These are phyloP conservation scores for Pyxicephalus adspersus DNA, from an alignment of 2,113 vertebrate species.

Conservation along the genomic window DNA sequence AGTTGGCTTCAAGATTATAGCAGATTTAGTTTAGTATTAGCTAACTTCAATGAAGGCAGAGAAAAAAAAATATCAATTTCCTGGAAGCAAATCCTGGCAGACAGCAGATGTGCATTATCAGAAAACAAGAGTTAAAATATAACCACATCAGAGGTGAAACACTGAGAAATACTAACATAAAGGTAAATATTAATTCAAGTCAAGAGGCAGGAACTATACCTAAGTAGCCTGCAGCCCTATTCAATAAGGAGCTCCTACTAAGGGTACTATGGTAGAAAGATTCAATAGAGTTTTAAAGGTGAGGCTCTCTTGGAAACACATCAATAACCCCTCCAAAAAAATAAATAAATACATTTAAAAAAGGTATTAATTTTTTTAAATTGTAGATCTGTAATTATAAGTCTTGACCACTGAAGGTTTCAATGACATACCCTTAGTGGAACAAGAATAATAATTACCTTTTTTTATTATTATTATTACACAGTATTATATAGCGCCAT, in stretches of 20 bases:
- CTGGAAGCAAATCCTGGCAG: not conserved
- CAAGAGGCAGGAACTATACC: no score
- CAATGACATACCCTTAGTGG: no score
- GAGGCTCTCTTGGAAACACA: no score
- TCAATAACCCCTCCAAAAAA: no score
- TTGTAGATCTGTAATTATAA: no score
- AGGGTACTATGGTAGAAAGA: not conserved
- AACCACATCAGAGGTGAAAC: not conserved
- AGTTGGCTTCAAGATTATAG: constrained; percentile 14
- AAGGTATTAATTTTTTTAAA: no score
- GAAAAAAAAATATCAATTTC: not conserved
- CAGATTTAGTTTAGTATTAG: constrained; percentile 20
- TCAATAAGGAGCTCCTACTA: not conserved
- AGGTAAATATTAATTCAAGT: not conserved
- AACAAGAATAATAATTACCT: no score
- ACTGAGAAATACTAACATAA: not conserved
- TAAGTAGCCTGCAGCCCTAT: not conserved
- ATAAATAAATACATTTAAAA: no score
- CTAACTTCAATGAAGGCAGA: not conserved
- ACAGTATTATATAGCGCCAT: no score
- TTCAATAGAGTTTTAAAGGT: not conserved
- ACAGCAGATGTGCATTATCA: not conserved
- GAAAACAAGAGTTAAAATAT: not conserved
- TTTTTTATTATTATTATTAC: no score
- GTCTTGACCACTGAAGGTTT: no score